Conservation (phyloP, 2,888 invertebrate species). For the Sarcophaga caerulescens region DNA sequence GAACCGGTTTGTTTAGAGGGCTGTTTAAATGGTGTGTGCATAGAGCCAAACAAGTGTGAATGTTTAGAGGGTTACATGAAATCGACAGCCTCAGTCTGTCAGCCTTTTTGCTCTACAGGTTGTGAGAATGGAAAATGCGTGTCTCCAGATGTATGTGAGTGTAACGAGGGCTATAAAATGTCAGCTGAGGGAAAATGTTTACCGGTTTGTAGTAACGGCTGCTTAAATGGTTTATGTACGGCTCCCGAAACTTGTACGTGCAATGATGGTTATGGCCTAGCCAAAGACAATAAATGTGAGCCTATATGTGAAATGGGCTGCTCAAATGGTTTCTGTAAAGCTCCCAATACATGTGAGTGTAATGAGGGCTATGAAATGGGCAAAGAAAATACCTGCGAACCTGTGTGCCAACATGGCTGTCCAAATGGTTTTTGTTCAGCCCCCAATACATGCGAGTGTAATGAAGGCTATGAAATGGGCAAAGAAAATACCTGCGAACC, state of each 20-base stretch:
- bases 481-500: conserved; percentile 71
- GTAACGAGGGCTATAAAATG: conserved; percentile 57
- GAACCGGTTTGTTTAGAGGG: conserved; percentile 40
- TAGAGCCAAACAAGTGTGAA: conserved; percentile 74
- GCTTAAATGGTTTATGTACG: conserved; percentile 75
- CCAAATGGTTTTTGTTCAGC: conserved; percentile 78
- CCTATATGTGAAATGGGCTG: too few species aligned
- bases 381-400: conserved; percentile 7
- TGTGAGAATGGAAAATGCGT: conserved; percentile 76
- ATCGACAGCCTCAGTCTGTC: conserved; percentile 78
- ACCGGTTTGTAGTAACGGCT: conserved; percentile 68
- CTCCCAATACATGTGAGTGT: conserved; percentile 39
- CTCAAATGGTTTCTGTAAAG: too few species aligned
- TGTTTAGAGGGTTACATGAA: conserved; percentile 61
- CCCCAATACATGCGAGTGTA: conserved; percentile 83
- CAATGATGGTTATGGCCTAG: conserved; percentile 71
- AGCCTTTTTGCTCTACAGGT: conserved; percentile 71
- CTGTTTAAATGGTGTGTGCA: conserved; percentile 71
- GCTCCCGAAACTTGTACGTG: conserved; percentile 75
- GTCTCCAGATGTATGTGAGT: conserved; percentile 74
- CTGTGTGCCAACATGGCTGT: conserved; percentile 71
- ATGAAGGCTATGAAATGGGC: conserved; percentile 37
- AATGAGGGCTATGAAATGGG: conserved; percentile 7
- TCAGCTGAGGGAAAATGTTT: conserved; percentile 30
- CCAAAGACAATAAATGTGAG: conserved; percentile 31